Percentiles rank a stretch among this genome's conserved stretches.
Evolutionary conservation across 1,140 invertebrate species (phyloP).

Genomic region (Drosophila subpulchrella): DNA sequence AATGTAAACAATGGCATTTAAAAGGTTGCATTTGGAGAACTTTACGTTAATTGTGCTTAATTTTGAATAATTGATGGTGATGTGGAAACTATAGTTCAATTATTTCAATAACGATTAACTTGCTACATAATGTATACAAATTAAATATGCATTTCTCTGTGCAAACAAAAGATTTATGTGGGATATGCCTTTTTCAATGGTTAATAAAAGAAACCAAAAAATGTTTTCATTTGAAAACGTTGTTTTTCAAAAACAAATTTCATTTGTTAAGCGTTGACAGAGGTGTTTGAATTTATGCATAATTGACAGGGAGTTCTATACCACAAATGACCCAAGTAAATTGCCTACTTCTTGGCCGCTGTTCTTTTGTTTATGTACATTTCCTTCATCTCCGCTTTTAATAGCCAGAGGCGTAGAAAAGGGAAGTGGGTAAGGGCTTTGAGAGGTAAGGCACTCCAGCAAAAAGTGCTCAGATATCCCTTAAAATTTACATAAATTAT

Average conservation of each 20-base stretch:
- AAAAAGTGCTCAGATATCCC: neutral
- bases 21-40: slow-evolving; percentile 9
- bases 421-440: neutral
- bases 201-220: too few species aligned
- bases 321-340: slow-evolving; percentile 3
- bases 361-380: slow-evolving; percentile 4
- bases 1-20: slow-evolving; percentile 10
- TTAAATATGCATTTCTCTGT: neutral
- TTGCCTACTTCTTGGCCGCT: neutral
- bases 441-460: neutral
- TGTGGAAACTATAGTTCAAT: slow-evolving; percentile 3
- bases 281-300: too few species aligned
- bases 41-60: neutral
- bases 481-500: neutral
- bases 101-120: slow-evolving; percentile 4
- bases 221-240: neutral
- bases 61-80: slow-evolving; percentile 7
- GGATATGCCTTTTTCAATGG: too few species aligned
- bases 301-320: too few species aligned
- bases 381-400: neutral
- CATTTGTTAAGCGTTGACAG: too few species aligned
- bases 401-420: neutral
- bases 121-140: neutral
- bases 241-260: neutral
- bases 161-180: neutral